phyloP scores from a whole-genome alignment of 2,888 invertebrate species.

The Drosophila histrio region DNA sequence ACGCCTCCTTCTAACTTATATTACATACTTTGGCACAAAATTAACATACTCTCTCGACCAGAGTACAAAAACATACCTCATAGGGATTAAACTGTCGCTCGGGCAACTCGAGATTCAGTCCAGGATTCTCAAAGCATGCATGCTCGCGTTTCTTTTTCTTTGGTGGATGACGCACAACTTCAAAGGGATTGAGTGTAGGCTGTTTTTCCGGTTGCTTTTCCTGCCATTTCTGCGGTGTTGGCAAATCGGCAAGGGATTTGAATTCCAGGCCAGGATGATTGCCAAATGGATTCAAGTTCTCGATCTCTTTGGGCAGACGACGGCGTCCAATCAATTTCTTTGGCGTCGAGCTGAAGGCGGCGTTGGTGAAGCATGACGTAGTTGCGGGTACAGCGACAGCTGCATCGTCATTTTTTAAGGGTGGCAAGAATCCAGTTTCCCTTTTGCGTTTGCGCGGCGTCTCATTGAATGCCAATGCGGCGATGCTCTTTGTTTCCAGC shows the following conservation, averaged over 20 bases:
- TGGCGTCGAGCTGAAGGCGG: conserved; percentile 83
- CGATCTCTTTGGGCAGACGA: conserved; percentile 55
- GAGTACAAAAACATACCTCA: conserved; percentile 69
- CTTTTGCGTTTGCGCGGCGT: conserved; percentile 83
- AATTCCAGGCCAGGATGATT: conserved; percentile 76
- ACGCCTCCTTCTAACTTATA: too few relatives aligned
- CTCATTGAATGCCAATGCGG: conserved; percentile 55
- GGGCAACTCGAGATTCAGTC: conserved; percentile 82
- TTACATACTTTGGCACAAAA: neutral
- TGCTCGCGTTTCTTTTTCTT: conserved; percentile 82
- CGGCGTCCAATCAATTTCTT: conserved; percentile 76
- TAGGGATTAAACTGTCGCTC: conserved; percentile 84
- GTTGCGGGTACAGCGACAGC: conserved; percentile 44
- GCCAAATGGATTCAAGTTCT: conserved; percentile 49
- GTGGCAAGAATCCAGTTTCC: conserved; percentile 59
- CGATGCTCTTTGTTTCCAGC: conserved; percentile 73
- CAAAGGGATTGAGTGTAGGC: conserved; percentile 79
- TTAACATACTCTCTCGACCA: neutral
- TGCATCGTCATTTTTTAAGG: conserved; percentile 51
- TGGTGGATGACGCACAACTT: conserved; percentile 82
- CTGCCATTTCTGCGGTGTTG: conserved; percentile 12
- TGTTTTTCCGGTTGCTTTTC: conserved; percentile 5
- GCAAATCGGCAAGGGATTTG: conserved; percentile 81
- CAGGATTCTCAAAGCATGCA: conserved; percentile 83
- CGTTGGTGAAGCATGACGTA: conserved; percentile 81